phyloP scores from a whole-genome alignment of 2,113 vertebrate species.

The Nibea albiflora region DNA sequence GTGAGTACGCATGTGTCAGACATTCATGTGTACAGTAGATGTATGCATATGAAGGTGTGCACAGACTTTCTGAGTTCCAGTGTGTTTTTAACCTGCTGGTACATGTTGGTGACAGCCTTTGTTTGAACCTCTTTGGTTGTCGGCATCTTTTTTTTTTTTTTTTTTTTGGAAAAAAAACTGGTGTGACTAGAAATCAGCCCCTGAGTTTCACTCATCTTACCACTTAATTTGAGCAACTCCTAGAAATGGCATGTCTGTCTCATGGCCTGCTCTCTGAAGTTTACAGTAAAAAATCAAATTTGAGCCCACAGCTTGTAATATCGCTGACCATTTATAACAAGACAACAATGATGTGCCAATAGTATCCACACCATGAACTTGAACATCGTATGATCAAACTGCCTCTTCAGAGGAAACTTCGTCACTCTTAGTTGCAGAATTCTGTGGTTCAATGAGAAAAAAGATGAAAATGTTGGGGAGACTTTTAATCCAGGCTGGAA shows the following conservation, averaged over 20 bases:
- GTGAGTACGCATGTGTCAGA: conserved; percentile 51
- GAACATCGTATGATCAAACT: not conserved
- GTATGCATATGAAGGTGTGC: conserved; percentile 35
- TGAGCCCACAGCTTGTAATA: not conserved
- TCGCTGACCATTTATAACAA: conserved; percentile 17
- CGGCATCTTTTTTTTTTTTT: not conserved
- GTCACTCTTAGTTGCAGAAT: conserved; percentile 14
- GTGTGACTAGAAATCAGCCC: not conserved
- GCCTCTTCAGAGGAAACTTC: not conserved
- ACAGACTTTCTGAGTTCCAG: conserved; percentile 13
- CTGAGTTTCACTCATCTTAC: not conserved
- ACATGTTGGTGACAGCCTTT: conserved; percentile 53
- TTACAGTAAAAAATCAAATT: conserved; percentile 11
- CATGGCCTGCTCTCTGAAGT: conserved; percentile 1
- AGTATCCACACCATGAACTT: not conserved
- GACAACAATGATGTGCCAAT: not conserved
- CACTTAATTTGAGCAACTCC: conserved; percentile 32
- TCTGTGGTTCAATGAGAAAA: conserved; percentile 32
- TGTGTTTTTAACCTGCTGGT: conserved; percentile 44
- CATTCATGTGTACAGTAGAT: conserved; percentile 10
- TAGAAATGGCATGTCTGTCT: not conserved
- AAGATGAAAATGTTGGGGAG: not conserved
- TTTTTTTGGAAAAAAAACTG: not conserved
- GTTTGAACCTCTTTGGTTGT: conserved; percentile 27
- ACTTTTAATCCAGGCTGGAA: conserved; percentile 13